Percentiles rank a stretch among this genome's conserved stretches.
Conservation (phyloP, 2,113 vertebrate species). For the Ptyas mucosa region DNA sequence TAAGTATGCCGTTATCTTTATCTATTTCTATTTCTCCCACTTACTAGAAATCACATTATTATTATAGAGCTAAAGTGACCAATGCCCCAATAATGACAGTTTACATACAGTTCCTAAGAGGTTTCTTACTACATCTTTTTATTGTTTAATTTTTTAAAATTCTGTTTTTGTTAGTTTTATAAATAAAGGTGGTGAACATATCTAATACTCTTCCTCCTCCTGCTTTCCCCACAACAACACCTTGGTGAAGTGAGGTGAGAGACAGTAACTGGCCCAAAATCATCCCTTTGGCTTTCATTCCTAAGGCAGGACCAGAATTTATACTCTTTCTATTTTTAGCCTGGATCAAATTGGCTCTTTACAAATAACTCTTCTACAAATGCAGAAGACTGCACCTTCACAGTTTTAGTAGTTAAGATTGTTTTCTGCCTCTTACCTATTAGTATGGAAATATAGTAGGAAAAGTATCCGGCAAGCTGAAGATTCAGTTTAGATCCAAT, state of each 20-base stretch:
- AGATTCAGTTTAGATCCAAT: background rate
- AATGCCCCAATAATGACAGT: background rate
- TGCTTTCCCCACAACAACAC: background rate
- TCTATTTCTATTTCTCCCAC: background rate
- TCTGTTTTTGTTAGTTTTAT: background rate
- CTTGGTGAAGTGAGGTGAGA: background rate
- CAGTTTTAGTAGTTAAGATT: background rate
- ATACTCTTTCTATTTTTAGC: background rate
- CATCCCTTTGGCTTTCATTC: background rate
- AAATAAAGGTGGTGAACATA: background rate
- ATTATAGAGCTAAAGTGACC: background rate
- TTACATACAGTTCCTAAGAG: background rate
- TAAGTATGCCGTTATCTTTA: background rate
- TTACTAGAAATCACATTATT: background rate
- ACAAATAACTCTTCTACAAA: background rate
- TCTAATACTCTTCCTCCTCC: background rate
- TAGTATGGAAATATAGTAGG: background rate
- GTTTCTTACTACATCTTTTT: background rate
- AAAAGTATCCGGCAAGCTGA: background rate
- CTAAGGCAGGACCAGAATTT: background rate
- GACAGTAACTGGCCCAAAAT: background rate
- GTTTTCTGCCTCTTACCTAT: background rate
- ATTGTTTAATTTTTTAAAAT: background rate
- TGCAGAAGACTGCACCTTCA: background rate
- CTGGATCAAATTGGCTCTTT: background rate